Percentiles rank a stretch among this genome's conserved stretches.
These are phyloP conservation scores for Corythornis vintsioides DNA, from an alignment of 2,113 vertebrate genomes.

Conservation along the genomic window DNA sequence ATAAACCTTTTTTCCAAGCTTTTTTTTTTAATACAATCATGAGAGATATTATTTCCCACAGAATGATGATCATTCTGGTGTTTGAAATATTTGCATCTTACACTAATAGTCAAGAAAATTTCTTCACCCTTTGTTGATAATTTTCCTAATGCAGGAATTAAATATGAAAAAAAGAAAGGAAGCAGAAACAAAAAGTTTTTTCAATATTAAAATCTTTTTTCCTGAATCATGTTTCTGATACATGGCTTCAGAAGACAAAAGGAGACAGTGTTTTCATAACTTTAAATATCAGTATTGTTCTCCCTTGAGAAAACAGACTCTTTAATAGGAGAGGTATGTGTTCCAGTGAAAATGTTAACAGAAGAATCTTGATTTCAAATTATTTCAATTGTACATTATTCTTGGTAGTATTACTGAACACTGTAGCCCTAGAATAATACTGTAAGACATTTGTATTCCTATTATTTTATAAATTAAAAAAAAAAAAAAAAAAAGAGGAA, in stretches of 20 bases:
- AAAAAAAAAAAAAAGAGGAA: not conserved
- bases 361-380: not conserved
- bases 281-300: not conserved
- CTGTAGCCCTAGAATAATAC: not conserved
- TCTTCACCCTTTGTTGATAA: not conserved
- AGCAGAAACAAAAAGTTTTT: not conserved
- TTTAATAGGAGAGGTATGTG: not conserved
- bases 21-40: not conserved
- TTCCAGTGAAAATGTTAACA: not conserved
- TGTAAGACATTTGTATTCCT: not conserved
- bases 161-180: not conserved
- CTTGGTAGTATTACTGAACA: not conserved
- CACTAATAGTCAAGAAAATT: not conserved
- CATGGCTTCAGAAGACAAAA: not conserved
- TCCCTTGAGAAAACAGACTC: not conserved
- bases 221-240: not conserved
- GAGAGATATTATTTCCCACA: not conserved
- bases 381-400: not conserved
- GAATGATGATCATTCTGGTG: not conserved
- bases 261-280: not conserved
- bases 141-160: not conserved
- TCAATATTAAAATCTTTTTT: not conserved
- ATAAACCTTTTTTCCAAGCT: not conserved
- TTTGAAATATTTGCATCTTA: not conserved
- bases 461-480: not conserved